These are phyloP conservation scores for Oligia latruncula DNA, from an alignment of 2,888 invertebrate species.

Conservation along the genomic window DNA sequence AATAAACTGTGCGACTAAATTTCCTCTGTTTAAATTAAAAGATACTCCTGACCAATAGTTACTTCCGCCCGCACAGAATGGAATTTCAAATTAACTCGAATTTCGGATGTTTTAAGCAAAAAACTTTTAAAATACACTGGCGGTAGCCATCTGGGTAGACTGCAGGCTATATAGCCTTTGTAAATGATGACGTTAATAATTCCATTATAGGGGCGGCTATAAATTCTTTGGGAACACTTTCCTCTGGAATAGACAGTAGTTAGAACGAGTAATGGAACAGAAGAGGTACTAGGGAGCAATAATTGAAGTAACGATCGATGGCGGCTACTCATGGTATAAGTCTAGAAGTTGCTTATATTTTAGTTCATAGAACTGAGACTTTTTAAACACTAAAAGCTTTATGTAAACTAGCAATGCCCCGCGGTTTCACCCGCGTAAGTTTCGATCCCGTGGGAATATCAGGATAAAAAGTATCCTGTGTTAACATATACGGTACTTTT, in stretches of 20 bases:
- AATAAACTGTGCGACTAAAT: constrained; percentile 83
- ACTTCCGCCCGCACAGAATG: constrained; percentile 69
- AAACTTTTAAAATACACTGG: constrained; percentile 59
- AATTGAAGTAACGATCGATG: constrained; percentile 55
- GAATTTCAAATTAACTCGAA: constrained; percentile 73
- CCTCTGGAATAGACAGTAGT: constrained; percentile 57
- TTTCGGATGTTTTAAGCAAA: constrained; percentile 65
- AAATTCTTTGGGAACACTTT: constrained; percentile 60
- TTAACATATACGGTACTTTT: no score
- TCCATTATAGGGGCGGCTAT: constrained; percentile 59
- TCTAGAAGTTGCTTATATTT: constrained; percentile 6
- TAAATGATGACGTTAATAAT: constrained; percentile 67
- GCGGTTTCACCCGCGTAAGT: no score
- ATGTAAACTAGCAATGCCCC: no score
- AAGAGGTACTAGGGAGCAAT: constrained; percentile 49
- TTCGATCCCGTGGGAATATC: no score
- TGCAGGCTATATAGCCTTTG: constrained; percentile 28
- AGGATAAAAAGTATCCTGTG: no score
- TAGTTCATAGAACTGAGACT: not conserved
- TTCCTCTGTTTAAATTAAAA: constrained; percentile 84
- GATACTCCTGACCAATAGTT: constrained; percentile 80
- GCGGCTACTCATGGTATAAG: not conserved
- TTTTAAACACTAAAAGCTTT: not conserved
- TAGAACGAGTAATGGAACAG: constrained; percentile 62
- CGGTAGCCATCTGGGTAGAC: constrained; percentile 15